A percentile compares a stretch with the other conserved stretches of the same genome.
phyloP scores from a whole-genome alignment of 2,797 vertebrate genomes.

The Centropyge bicolor region DNA sequence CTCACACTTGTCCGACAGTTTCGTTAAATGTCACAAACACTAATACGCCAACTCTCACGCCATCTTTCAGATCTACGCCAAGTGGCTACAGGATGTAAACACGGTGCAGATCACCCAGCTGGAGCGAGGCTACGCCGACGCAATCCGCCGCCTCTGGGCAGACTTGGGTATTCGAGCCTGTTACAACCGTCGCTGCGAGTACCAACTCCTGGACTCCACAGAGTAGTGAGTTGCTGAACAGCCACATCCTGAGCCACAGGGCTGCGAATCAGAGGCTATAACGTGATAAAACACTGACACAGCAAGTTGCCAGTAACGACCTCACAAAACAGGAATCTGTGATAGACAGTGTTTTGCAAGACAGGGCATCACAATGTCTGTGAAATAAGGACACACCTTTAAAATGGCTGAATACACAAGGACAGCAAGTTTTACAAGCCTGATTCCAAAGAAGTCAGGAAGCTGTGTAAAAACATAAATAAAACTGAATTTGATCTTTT shows the following conservation, averaged over 20 bases:
- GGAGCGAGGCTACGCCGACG: conserved; percentile 74
- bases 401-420: not conserved
- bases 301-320: not conserved
- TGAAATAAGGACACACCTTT: not conserved
- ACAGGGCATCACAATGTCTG: not conserved
- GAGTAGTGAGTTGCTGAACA: conserved; percentile 84
- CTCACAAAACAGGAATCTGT: conserved; percentile 14
- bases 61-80: conserved; percentile 75
- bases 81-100: conserved; percentile 78
- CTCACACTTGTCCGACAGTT: not conserved
- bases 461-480: no score
- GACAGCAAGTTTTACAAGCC: not conserved
- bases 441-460: no score
- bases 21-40: not conserved
- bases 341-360: not conserved
- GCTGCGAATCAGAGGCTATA: not conserved
- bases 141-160: conserved; percentile 83
- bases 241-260: conserved; percentile 4
- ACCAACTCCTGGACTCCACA: conserved; percentile 88
- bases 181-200: conserved; percentile 86
- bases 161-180: conserved; percentile 83
- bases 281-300: conserved; percentile 14
- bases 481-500: no score
- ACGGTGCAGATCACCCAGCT: conserved; percentile 78
- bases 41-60: not conserved